Evolutionary conservation across 1,140 invertebrate species (phyloP), one percentile per base, ranked within the genome.

Genomic region (Drosophila hydei): DNA sequence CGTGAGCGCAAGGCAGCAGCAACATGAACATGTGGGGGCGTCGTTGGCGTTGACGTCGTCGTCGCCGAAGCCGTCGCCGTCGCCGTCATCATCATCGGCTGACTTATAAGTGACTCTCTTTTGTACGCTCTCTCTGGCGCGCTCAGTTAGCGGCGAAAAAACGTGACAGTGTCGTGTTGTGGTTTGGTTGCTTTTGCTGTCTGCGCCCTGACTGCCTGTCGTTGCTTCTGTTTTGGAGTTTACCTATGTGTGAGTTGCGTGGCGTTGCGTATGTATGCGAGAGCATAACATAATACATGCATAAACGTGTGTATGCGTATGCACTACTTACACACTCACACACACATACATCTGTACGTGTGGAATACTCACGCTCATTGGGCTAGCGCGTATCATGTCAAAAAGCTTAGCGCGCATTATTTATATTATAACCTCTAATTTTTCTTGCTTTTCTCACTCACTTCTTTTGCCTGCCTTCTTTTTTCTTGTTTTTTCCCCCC

Each of bases 391-490:
- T 81, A 77, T 87, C 81, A 85, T 85, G 77, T 76, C 70, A 68
- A 75, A 87, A 85, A 85, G 77, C 77, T 85, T 87, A 87, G 77
- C 77, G 77, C 75, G 81, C 76, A 72, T 72, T 72, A 72, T 72
- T 72, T 72, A 72, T 72, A 78, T 88, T 87, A 87, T 87, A 88
- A 87, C 81, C 81, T 87, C 77, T 87, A 87, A 81, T 88, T 87
- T 67, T 67, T 81, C 55, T 85, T 54, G 47, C 51, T 45, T 30
- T 64, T 51, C 16, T 40, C 71, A 33, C 71, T 71, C 58, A 74
- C 47, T 85, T 79, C 55, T 76, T 77, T 50, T 18, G 69, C 16
- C 42, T 19, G 27, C 27, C 30, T 0, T 33, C 30, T 33, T 33
- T 33, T 33, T 33, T 33, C 0, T 2, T 33, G 1, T 33, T 12